A percentile compares a stretch with the other conserved stretches of the same genome.
phyloP scores from a whole-genome alignment of 2,113 vertebrate species.

The Semicossyphus pulcher region DNA sequence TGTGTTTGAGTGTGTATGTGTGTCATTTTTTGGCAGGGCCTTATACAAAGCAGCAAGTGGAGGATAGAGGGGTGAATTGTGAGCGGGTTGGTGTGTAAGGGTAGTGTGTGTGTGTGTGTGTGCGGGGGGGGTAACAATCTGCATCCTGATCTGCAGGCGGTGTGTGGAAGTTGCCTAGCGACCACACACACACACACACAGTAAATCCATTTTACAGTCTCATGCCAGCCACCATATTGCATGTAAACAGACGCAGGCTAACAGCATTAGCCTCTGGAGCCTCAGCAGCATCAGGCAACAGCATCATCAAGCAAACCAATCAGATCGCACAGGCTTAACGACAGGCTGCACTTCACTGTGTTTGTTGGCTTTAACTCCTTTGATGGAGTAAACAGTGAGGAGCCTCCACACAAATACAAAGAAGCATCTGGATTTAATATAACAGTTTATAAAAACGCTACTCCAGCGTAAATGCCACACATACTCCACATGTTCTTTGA shows the following conservation, averaged over 20 bases:
- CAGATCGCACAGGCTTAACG: neutral
- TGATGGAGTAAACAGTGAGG: neutral
- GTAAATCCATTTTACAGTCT: conserved; percentile 24
- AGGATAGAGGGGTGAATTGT: neutral
- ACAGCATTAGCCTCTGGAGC: conserved; percentile 18
- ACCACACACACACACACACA: conserved; percentile 29
- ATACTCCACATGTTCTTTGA: neutral
- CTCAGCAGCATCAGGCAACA: neutral
- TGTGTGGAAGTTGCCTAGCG: conserved; percentile 40
- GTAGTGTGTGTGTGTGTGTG: neutral
- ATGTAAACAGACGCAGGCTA: conserved; percentile 15
- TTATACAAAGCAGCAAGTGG: neutral
- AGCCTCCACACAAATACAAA: neutral
- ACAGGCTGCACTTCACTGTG: neutral
- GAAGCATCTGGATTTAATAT: neutral
- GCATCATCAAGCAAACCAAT: neutral
- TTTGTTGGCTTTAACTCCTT: neutral
- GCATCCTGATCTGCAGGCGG: conserved; percentile 29
- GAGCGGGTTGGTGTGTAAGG: neutral
- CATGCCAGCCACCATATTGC: neutral
- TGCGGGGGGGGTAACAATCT: neutral
- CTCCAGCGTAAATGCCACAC: neutral
- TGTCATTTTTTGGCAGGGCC: conserved; percentile 6
- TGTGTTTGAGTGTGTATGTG: neutral
- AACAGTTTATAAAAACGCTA: neutral